Evolutionary conservation across 2,113 vertebrate genomes (phyloP).

Genomic region (Athene cunicularia): DNA sequence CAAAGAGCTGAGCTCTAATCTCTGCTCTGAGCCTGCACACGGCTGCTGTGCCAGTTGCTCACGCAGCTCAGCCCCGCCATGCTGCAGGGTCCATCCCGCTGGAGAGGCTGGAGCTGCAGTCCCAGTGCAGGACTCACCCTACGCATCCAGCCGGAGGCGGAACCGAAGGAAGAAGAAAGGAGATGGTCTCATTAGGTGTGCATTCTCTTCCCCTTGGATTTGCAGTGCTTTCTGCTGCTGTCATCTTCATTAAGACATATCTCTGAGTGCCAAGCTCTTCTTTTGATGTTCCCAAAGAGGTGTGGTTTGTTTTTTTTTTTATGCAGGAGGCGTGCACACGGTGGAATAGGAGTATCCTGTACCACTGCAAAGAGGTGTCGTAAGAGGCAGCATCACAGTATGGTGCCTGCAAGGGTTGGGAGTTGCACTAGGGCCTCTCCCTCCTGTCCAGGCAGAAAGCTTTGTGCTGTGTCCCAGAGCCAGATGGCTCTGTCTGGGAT

Average conservation of each 20-base stretch:
- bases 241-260: constrained; percentile 8
- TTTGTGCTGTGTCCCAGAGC: background rate
- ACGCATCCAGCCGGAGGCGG: background rate
- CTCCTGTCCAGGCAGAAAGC: background rate
- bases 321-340: background rate
- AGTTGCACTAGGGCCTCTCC: background rate
- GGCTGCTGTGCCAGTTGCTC: background rate
- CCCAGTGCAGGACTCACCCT: background rate
- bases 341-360: background rate
- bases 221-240: constrained; percentile 9
- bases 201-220: background rate
- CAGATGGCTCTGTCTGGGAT: background rate
- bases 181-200: background rate
- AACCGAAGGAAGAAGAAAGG: background rate
- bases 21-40: background rate
- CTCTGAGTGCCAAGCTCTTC: background rate
- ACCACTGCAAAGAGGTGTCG: background rate
- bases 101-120: background rate
- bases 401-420: background rate
- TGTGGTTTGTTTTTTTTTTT: background rate
- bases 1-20: background rate
- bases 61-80: fast-evolving
- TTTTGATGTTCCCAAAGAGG: background rate
- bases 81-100: background rate
- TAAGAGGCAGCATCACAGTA: background rate